Percentiles rank a stretch among this genome's conserved stretches.
phyloP scores from a whole-genome alignment of 2,797 vertebrate species.

The Ptychadena robeensis region DNA sequence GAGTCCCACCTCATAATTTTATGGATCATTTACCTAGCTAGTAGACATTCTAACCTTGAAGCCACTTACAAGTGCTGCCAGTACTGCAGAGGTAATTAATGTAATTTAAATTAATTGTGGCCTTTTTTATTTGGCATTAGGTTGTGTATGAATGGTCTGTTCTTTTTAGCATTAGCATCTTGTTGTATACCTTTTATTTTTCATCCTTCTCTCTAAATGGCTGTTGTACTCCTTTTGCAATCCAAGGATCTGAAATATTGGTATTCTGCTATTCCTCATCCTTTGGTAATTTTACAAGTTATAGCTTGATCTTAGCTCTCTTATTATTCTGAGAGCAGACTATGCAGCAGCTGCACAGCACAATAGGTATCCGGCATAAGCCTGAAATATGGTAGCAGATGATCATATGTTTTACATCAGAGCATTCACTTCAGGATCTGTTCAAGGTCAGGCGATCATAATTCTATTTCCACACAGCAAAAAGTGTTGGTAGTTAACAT shows the following conservation, averaged over 20 bases:
- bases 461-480: slow-evolving; percentile 41
- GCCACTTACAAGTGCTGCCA: too few species aligned
- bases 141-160: neutral
- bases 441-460: slow-evolving; percentile 49
- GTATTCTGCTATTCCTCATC: slow-evolving; percentile 1
- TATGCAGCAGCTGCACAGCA: slow-evolving; percentile 42
- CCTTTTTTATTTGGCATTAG: neutral
- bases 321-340: slow-evolving; percentile 22
- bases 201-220: neutral
- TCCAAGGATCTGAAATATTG: slow-evolving; percentile 8
- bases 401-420: slow-evolving; percentile 48
- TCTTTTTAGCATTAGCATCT: too few species aligned
- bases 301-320: slow-evolving; percentile 24
- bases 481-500: too few species aligned
- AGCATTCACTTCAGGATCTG: slow-evolving; percentile 45
- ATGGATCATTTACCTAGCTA: too few species aligned
- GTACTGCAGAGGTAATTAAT: too few species aligned
- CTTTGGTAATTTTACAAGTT: slow-evolving; percentile 6
- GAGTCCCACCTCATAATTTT: too few species aligned
- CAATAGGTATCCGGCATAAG: slow-evolving; percentile 37
- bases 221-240: neutral
- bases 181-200: neutral
- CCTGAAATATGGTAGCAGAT: slow-evolving; percentile 51
- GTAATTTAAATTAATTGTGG: too few species aligned
- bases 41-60: too few species aligned